These are phyloP conservation scores for Alaudala cheleensis DNA, from an alignment of 2,113 vertebrate species.

Conservation along the genomic window DNA sequence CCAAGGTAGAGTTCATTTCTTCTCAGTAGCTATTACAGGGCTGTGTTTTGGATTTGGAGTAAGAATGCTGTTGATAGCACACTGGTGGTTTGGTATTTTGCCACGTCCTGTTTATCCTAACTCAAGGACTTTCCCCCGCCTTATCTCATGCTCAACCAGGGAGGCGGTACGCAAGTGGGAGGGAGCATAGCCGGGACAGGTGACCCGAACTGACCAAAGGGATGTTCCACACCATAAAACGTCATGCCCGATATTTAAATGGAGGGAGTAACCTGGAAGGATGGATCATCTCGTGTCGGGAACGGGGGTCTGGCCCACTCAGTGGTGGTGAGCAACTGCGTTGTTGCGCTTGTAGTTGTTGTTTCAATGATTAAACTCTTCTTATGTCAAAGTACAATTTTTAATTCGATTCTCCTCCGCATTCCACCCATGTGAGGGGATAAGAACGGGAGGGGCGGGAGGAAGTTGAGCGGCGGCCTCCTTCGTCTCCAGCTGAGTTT, in stretches of 20 bases:
- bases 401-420: neutral
- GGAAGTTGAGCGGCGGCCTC: rapidly evolving
- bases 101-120: neutral
- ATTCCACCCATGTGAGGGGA: neutral
- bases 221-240: neutral
- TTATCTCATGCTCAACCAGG: too few species aligned
- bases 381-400: neutral
- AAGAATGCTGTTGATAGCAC: neutral
- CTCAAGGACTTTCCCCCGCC: too few species aligned
- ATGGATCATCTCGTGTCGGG: neutral
- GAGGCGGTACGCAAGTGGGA: neutral
- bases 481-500: rapidly evolving
- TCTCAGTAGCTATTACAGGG: neutral
- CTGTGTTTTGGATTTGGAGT: neutral
- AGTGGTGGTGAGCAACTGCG: neutral
- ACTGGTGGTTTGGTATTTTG: neutral
- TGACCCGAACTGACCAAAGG: neutral
- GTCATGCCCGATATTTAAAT: rapidly evolving
- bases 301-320: too few species aligned
- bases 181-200: neutral
- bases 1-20: neutral
- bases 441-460: neutral
- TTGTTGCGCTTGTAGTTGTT: too few species aligned
- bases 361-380: neutral
- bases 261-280: neutral